Evolutionary conservation across 2,113 vertebrate genomes (phyloP).

Genomic region (Grus americana): DNA sequence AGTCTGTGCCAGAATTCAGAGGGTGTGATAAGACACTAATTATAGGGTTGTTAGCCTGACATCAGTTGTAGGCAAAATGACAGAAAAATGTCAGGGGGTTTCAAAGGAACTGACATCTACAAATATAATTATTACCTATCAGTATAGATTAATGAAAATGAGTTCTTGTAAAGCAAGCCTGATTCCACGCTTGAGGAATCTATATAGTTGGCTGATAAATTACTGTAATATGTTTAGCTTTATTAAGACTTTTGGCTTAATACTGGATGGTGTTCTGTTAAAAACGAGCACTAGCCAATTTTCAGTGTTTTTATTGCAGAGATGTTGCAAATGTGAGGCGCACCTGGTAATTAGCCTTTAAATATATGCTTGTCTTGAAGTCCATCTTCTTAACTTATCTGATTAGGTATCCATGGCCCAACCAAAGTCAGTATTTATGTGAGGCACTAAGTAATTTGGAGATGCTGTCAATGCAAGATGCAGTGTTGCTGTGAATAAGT

Average conservation of each 20-base stretch:
- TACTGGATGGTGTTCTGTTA: neutral
- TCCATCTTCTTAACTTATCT: neutral
- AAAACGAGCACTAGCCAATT: neutral
- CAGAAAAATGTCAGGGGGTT: neutral
- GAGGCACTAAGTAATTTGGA: neutral
- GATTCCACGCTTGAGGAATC: neutral
- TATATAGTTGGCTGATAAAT: neutral
- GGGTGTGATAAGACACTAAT: neutral
- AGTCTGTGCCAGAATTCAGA: neutral
- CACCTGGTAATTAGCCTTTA: slow-evolving; percentile 3
- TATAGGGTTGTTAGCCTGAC: neutral
- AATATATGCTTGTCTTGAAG: neutral
- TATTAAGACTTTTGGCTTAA: neutral
- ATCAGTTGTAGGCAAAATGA: neutral
- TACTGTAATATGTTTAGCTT: neutral
- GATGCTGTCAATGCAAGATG: neutral
- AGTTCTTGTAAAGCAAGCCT: neutral
- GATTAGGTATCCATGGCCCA: neutral
- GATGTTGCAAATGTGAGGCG: neutral
- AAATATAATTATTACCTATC: slow-evolving; percentile 11
- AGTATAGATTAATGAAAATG: neutral
- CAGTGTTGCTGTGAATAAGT: neutral
- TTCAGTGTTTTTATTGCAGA: neutral
- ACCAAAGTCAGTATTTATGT: neutral
- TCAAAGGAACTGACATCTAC: slow-evolving; percentile 15